These are phyloP conservation scores for Neodontobutis hainanensis DNA, from an alignment of 2,113 vertebrate genomes.

Conservation along the genomic window DNA sequence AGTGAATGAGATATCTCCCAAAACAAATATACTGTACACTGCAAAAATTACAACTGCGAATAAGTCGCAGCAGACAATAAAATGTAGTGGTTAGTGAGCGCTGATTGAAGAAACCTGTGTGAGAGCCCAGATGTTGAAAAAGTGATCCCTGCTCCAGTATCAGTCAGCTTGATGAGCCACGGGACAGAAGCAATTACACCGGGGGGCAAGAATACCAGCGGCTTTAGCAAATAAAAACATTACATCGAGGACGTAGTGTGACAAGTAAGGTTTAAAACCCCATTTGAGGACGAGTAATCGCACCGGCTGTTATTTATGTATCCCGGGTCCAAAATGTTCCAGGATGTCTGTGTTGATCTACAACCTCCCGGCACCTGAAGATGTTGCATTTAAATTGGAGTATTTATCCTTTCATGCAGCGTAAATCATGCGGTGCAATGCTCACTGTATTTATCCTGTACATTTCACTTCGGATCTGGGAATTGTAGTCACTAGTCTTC, in stretches of 20 bases:
- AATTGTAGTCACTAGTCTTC: slow-evolving; percentile 51
- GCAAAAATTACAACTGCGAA: slow-evolving; percentile 10
- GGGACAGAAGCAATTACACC: slow-evolving; percentile 78
- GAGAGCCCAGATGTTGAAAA: slow-evolving; percentile 60
- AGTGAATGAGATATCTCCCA: slow-evolving; percentile 4
- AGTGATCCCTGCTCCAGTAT: slow-evolving; percentile 61
- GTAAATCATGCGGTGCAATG: slow-evolving; percentile 66
- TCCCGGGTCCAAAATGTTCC: slow-evolving; percentile 51
- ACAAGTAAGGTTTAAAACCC: slow-evolving; percentile 71
- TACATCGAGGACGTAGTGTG: slow-evolving; percentile 61
- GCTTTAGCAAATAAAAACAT: slow-evolving; percentile 78
- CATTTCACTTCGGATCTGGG: slow-evolving; percentile 39
- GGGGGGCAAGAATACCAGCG: slow-evolving; percentile 72
- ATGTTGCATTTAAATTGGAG: slow-evolving; percentile 82
- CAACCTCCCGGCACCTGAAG: slow-evolving; percentile 47
- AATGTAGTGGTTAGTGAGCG: slow-evolving; percentile 22
- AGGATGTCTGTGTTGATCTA: slow-evolving; percentile 70
- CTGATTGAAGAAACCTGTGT: slow-evolving; percentile 35
- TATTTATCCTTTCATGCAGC: slow-evolving; percentile 66
- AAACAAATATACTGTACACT: slow-evolving; percentile 7
- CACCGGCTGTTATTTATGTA: slow-evolving; percentile 74
- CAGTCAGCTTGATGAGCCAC: slow-evolving; percentile 76
- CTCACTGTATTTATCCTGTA: slow-evolving; percentile 65
- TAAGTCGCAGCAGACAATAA: slow-evolving; percentile 18
- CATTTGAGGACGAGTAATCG: slow-evolving; percentile 76